Evolutionary conservation across 1,140 invertebrate genomes (phyloP).

Genomic region (Tetraneura akinire): DNA sequence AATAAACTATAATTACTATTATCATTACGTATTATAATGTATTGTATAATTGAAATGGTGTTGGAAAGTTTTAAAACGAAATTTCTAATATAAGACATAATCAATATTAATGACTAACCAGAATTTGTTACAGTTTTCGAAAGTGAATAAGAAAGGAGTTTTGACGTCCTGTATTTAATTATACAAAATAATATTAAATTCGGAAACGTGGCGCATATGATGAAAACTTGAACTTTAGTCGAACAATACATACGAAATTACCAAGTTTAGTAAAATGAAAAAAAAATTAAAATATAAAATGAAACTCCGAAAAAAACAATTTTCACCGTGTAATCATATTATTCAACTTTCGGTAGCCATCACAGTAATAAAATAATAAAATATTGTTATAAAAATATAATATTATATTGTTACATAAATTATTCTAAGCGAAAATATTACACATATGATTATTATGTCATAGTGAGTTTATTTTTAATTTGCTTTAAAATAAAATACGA

Average conservation of each 20-base stretch:
- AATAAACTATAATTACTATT: no score
- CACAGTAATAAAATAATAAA: no score
- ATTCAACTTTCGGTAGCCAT: neutral
- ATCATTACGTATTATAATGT: no score
- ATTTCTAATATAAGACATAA: neutral
- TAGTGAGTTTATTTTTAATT: no score
- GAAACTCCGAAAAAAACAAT: no score
- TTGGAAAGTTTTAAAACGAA: neutral
- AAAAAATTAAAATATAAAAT: neutral
- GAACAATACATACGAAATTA: conserved; percentile 10
- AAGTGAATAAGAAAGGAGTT: conserved; percentile 1
- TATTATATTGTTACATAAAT: no score
- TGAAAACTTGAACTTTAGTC: neutral
- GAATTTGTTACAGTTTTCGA: conserved; percentile 12
- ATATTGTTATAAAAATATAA: no score
- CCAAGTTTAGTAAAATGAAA: neutral
- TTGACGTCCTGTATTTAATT: neutral
- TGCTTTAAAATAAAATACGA: no score
- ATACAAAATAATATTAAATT: conserved; percentile 15
- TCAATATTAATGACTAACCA: conserved; percentile 32
- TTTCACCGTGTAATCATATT: no score
- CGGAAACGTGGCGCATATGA: no score
- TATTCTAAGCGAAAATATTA: no score
- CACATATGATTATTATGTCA: no score
- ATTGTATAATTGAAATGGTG: neutral